These are phyloP conservation scores for Fopius arisanus DNA, from an alignment of 1,140 invertebrate genomes.

Conservation along the genomic window DNA sequence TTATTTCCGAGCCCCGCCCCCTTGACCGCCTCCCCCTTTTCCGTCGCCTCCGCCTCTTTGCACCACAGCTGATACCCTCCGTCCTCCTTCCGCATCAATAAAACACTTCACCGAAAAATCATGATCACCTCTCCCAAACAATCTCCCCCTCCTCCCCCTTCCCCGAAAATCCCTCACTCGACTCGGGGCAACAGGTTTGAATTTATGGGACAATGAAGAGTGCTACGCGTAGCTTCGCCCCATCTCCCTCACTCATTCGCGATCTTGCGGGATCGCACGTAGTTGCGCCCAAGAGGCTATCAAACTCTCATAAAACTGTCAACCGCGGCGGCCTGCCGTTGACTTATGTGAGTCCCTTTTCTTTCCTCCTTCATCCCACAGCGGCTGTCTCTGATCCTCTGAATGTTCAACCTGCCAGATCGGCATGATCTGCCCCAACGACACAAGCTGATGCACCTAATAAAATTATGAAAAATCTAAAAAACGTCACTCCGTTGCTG, in stretches of 20 bases:
- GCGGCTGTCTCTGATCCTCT: neutral
- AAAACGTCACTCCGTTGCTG: too few species aligned
- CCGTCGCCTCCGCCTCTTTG: neutral
- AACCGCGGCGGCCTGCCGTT: constrained; percentile 56
- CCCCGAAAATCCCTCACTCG: constrained; percentile 28
- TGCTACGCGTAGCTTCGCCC: constrained; percentile 57
- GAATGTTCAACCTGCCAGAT: neutral
- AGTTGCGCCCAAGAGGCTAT: constrained; percentile 54
- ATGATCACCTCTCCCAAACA: neutral
- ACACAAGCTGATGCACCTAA: constrained; percentile 8
- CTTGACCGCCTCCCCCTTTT: constrained; percentile 41
- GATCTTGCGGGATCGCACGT: constrained; percentile 28
- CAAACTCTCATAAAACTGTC: constrained; percentile 68
- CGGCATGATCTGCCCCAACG: constrained; percentile 30
- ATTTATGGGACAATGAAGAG: constrained; percentile 66
- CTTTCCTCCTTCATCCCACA: constrained; percentile 34
- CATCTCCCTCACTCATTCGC: constrained; percentile 38
- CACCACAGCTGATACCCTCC: neutral
- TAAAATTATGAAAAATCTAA: neutral
- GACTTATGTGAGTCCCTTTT: constrained; percentile 61
- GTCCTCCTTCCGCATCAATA: neutral
- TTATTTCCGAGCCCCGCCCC: constrained; percentile 53
- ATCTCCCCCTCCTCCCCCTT: constrained; percentile 4
- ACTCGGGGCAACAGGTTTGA: constrained; percentile 63
- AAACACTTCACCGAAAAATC: neutral